Conservation (phyloP, 2,888 invertebrate species). For the Microctonus aethiopoides region DNA sequence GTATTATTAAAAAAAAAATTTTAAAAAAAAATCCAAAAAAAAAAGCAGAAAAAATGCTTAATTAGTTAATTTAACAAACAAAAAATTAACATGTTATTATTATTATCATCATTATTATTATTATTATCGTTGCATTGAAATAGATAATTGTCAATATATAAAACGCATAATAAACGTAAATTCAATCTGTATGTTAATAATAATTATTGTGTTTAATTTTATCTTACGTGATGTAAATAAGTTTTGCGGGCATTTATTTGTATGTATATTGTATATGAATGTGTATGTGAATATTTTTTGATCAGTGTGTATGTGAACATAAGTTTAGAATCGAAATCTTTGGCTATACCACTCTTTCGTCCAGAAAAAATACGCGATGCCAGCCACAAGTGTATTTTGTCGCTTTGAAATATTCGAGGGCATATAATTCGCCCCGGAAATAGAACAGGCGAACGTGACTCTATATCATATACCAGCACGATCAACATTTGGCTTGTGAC, state of each 20-base stretch:
- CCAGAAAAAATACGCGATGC: background rate
- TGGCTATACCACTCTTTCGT: background rate
- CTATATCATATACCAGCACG: background rate
- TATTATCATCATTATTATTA: conserved; percentile 32
- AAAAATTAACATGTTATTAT: conserved; percentile 34
- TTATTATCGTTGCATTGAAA: conserved; percentile 56
- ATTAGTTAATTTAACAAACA: conserved; percentile 1
- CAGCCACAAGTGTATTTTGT: background rate
- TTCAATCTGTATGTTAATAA: conserved; percentile 58
- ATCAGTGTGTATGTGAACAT: background rate
- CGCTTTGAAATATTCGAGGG: conserved; percentile 16
- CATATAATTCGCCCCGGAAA: conserved; percentile 11
- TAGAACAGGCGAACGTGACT: conserved; percentile 15
- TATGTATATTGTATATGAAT: too few relatives aligned
- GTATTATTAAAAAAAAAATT: conserved; percentile 1
- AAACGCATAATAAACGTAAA: conserved; percentile 22
- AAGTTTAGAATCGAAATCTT: background rate
- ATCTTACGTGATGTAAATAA: background rate
- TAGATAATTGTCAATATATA: conserved; percentile 59
- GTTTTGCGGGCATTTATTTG: too few relatives aligned
- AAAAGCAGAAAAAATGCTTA: background rate
- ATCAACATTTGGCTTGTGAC: conserved; percentile 4
- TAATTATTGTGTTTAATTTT: conserved; percentile 36
- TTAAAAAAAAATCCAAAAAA: conserved; percentile 35
- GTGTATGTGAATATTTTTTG: background rate